These are phyloP conservation scores for Halocaridina rubra DNA, from an alignment of 2,888 invertebrate species.

Conservation along the genomic window DNA sequence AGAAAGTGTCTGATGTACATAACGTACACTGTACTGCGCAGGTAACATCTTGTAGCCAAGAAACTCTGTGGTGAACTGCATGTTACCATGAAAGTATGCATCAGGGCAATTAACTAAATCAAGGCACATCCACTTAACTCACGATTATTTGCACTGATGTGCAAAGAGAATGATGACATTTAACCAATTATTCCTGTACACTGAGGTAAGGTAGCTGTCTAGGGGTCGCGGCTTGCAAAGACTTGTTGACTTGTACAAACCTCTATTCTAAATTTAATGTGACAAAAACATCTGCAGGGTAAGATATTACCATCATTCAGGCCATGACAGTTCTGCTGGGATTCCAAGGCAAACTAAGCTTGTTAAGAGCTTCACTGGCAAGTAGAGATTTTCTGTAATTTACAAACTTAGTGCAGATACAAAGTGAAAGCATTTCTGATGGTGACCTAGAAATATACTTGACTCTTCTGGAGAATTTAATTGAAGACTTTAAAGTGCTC, in stretches of 20 bases:
- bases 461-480: no score
- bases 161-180: no score
- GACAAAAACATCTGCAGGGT: not conserved
- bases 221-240: no score
- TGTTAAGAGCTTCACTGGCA: not conserved
- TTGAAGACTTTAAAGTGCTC: no score
- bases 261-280: not conserved
- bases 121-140: no score
- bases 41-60: conserved; percentile 34
- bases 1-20: conserved; percentile 24
- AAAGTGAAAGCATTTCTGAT: no score
- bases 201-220: no score
- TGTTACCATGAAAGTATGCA: no score
- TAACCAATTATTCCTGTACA: no score
- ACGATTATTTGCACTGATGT: no score
- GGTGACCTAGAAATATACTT: no score
- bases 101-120: no score
- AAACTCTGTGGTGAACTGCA: conserved; percentile 19
- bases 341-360: not conserved
- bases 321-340: not conserved
- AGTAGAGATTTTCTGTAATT: not conserved
- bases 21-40: conserved; percentile 27
- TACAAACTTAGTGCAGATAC: conserved; percentile 17
- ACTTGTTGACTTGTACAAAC: not conserved
- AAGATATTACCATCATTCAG: not conserved